Base-by-base conservation (phyloP, 2,888 invertebrate species). In the Bellardia bayeri region DNA sequence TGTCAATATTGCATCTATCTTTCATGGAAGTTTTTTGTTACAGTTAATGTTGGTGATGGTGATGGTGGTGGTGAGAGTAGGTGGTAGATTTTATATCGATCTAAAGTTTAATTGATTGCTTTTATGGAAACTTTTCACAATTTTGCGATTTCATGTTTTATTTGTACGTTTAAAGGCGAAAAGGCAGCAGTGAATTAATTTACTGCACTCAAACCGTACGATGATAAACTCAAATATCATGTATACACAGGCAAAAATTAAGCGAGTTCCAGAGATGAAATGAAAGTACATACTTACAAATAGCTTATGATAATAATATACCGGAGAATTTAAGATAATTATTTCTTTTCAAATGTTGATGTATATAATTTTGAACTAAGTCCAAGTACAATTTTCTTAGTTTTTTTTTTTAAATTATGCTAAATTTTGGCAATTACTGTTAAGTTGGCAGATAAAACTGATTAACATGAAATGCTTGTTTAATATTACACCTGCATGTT, bases 81-180 rank as follows among this genome's bases (percentile, higher is more conserved):
- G 37, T n/a, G 42, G 63, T 71, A 45, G 45, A 75, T 64, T 54
- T 61, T 68, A 54, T 68, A 56, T 85, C 78, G 84, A 87, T 82
- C 86, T 76, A 54, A 74, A 80, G 82, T 88, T 88, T 89, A 89
- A 90, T 90, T 90, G 88, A 89, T 89, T 89, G 90, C 90, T 89
- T 90, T 90, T 88, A 83, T 89, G 88, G 84, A 82, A 86, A 61
- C 45, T 74, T 84, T 78, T 69, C 68, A 58, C 71, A 66, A 42
- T n/a, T 71, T 80, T 78, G 7, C 42, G 6, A 23, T 66, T 85
- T 75, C 23, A 42, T 58, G 23, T 74, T 76, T 76, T 72, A 16
- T 66, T 56, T 82, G 23, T 51, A 58, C 45, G 14, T 61, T 66
- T 8, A 58, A 37, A 72, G 49, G 72, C 72, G 45, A 74, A 64